A percentile compares a stretch with the other conserved stretches of the same genome.
These are phyloP conservation scores for Pteria penguin DNA, from an alignment of 2,888 invertebrate species.

Conservation along the genomic window DNA sequence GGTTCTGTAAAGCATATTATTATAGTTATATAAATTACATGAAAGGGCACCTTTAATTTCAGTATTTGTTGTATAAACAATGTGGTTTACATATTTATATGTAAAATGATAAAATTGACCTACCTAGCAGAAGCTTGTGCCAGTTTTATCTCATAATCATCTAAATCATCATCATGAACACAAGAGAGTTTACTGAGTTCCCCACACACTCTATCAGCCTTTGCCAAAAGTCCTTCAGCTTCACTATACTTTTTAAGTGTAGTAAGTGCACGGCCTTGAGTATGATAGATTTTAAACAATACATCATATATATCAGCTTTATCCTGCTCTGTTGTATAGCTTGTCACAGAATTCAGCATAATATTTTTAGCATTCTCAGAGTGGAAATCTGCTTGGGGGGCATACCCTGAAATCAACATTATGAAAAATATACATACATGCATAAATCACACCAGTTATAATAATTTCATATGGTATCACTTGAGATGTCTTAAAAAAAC, in stretches of 20 bases:
- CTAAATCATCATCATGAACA: conserved; percentile 70
- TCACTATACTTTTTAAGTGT: conserved; percentile 75
- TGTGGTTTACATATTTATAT: no score
- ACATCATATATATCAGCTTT: conserved; percentile 70
- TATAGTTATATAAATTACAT: no score
- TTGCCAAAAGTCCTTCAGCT: conserved; percentile 70
- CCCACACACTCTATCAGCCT: conserved; percentile 72
- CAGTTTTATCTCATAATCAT: conserved; percentile 72
- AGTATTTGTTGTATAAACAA: no score
- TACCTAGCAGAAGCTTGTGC: conserved; percentile 72
- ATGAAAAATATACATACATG: not conserved
- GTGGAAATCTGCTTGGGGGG: conserved; percentile 76
- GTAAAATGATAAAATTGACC: no score
- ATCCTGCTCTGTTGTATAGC: conserved; percentile 65
- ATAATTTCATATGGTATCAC: not conserved
- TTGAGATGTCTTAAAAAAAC: no score
- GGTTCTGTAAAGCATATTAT: no score
- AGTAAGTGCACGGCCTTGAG: conserved; percentile 69
- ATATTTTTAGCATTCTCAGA: conserved; percentile 72
- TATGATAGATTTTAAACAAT: conserved; percentile 72
- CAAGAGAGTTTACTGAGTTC: conserved; percentile 68
- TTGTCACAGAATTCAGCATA: conserved; percentile 69
- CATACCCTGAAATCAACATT: conserved; percentile 63
- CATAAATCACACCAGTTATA: no score
- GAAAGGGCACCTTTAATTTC: no score